Evolutionary conservation across 2,888 invertebrate genomes (phyloP), one percentile per base, ranked within the genome.

Genomic region (Philaethria dido): DNA sequence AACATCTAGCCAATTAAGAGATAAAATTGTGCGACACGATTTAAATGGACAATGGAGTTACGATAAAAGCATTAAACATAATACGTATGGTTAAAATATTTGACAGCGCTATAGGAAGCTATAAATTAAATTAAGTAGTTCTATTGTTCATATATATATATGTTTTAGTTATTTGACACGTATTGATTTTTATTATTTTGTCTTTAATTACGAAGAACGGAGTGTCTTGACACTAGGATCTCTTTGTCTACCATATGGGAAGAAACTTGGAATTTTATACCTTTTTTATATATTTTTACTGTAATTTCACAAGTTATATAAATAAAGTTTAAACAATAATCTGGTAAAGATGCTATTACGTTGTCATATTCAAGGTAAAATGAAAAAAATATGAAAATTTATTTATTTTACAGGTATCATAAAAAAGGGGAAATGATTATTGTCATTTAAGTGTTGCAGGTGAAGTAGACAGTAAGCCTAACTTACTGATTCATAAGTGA

Each of bases 1-100:
- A 61, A 64, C 61, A 64, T 68, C 33, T 54, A 55, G 61, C 50
- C 55, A 68, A 68, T 68, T 64, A 64, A 64, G 42, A 68, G 68
- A 68, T 61, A 68, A 68, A 65, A 65, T 22, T 60, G 52, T 60
- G 50, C 50, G 65, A 65, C 65, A 60, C 65, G 65, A 65, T 6
- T 52, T 42, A 39, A 29, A n/a, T 42, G 22, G 33, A 65, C 59
- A 65, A 65, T 65, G 44, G 59, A 60, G 22, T 52, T 65, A 60
- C 44, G 50, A 44, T 44, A 52, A 52, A 60, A 29, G 59, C 20
- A 50, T 55, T 22, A 42, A 63, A 63, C 45, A 55, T 45, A 29
- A 45, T 29, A 39, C n/a, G 29, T 18, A 42, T 8, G 45, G 47
- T 29, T 44, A 11, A 44, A 25, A 59, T 13, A 18, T 25, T 42